These are phyloP conservation scores for Panorpa germanica DNA, from an alignment of 2,888 invertebrate genomes.

Conservation along the genomic window DNA sequence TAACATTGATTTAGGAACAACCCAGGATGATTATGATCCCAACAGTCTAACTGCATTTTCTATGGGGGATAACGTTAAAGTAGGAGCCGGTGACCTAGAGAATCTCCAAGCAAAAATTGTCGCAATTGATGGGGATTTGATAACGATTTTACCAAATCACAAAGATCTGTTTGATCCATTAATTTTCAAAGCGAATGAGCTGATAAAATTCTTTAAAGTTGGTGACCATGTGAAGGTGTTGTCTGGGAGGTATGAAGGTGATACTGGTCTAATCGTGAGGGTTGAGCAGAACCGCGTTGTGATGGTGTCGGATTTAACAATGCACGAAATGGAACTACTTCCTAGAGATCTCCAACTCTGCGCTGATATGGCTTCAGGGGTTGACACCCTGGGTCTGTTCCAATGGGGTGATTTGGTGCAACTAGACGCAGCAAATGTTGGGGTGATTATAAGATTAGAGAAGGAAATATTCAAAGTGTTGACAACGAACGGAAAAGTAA, in stretches of 20 bases:
- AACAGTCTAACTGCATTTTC: constrained; percentile 70
- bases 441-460: constrained; percentile 92
- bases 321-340: constrained; percentile 89
- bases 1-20: constrained; percentile 55
- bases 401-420: constrained; percentile 98
- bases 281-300: constrained; percentile 87
- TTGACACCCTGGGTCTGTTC: constrained; percentile 94
- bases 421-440: constrained; percentile 88
- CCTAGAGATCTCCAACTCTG: constrained; percentile 91
- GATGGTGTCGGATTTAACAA: constrained; percentile 90
- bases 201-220: constrained; percentile 88
- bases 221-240: constrained; percentile 96
- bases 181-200: constrained; percentile 83
- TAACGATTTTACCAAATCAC: constrained; percentile 95
- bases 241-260: constrained; percentile 80
- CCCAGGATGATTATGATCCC: constrained; percentile 53
- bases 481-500: constrained; percentile 92
- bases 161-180: constrained; percentile 87
- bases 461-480: constrained; percentile 94
- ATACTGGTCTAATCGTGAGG: constrained; percentile 89
- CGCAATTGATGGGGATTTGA: constrained; percentile 88
- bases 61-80: constrained; percentile 95
- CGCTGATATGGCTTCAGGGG: constrained; percentile 96
- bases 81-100: constrained; percentile 89
- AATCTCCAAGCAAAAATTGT: constrained; percentile 93